These are phyloP conservation scores for Corythoichthys haematopterus DNA, from an alignment of 2,113 vertebrate species.

Conservation along the genomic window DNA sequence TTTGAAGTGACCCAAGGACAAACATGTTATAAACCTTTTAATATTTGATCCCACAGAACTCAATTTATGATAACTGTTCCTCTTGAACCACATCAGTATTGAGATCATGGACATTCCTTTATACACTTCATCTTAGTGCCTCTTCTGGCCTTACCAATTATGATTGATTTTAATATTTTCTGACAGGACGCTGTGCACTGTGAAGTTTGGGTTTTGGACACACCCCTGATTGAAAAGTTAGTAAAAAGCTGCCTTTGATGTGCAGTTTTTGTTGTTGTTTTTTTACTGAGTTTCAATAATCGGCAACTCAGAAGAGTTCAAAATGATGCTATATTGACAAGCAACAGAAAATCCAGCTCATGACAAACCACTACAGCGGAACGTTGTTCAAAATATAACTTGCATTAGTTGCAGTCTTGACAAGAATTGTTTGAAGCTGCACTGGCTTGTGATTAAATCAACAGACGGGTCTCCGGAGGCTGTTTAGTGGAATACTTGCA, in stretches of 20 bases:
- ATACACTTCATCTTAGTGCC: too few relatives aligned
- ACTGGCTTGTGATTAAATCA: neutral
- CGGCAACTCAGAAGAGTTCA: neutral
- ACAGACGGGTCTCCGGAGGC: conserved; percentile 25
- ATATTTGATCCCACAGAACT: too few relatives aligned
- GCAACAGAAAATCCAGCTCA: neutral
- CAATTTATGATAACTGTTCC: too few relatives aligned
- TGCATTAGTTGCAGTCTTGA: conserved; percentile 1
- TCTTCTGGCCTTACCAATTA: too few relatives aligned
- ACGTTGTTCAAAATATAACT: neutral
- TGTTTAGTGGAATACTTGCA: conserved; percentile 24
- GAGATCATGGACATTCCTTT: too few relatives aligned
- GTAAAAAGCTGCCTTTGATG: neutral
- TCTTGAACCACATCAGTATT: too few relatives aligned
- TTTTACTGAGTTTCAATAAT: too few relatives aligned
- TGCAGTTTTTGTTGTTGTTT: too few relatives aligned
- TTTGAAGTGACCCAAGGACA: too few relatives aligned
- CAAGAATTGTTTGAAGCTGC: conserved; percentile 1
- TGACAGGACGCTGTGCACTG: neutral
- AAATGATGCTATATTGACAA: too few relatives aligned
- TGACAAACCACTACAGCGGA: neutral
- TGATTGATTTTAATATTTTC: neutral
- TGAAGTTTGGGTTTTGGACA: neutral
- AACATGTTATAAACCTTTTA: too few relatives aligned
- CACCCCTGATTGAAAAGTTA: neutral